phyloP scores from a whole-genome alignment of 2,888 invertebrate genomes.

The Sylvicola fuscatus region DNA sequence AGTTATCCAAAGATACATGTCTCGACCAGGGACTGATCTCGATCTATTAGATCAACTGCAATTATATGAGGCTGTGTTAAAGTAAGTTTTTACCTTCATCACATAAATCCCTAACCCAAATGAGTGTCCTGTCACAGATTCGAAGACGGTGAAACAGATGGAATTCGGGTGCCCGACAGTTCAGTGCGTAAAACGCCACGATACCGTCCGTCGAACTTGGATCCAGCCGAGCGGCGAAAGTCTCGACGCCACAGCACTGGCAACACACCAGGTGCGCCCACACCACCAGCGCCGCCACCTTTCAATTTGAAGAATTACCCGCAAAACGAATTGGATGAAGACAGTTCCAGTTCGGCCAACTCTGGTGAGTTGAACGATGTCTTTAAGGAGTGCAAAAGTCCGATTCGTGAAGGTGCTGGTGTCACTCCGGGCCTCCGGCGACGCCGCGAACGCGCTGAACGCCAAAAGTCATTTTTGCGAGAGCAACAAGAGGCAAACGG shows the following conservation, averaged over 20 bases:
- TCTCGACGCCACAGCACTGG: constrained; percentile 57
- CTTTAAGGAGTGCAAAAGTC: constrained; percentile 12
- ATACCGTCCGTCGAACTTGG: constrained; percentile 36
- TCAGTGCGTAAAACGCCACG: constrained; percentile 52
- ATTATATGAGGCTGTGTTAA: constrained; percentile 83
- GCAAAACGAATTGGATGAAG: constrained; percentile 16
- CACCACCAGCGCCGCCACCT: constrained; percentile 15
- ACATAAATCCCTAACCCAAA: too few species aligned
- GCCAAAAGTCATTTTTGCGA: constrained; percentile 65
- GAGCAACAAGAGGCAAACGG: constrained; percentile 52
- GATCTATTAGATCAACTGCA: constrained; percentile 87
- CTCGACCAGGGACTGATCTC: constrained; percentile 78
- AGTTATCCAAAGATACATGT: constrained; percentile 73
- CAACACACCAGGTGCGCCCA: constrained; percentile 29
- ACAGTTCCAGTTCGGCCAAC: constrained; percentile 32
- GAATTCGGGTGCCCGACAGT: constrained; percentile 39
- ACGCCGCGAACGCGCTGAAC: constrained; percentile 61
- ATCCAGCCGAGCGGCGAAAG: constrained; percentile 50
- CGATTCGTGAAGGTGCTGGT: constrained; percentile 34
- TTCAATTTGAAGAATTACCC: constrained; percentile 6
- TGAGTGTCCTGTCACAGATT: too few species aligned
- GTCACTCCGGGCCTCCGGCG: constrained; percentile 62
- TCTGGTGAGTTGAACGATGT: constrained; percentile 21
- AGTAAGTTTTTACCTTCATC: constrained; percentile 36
- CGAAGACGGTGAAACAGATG: constrained; percentile 31